Conservation (phyloP, 1,140 invertebrate species). For the Brachionus rotundiformis region DNA sequence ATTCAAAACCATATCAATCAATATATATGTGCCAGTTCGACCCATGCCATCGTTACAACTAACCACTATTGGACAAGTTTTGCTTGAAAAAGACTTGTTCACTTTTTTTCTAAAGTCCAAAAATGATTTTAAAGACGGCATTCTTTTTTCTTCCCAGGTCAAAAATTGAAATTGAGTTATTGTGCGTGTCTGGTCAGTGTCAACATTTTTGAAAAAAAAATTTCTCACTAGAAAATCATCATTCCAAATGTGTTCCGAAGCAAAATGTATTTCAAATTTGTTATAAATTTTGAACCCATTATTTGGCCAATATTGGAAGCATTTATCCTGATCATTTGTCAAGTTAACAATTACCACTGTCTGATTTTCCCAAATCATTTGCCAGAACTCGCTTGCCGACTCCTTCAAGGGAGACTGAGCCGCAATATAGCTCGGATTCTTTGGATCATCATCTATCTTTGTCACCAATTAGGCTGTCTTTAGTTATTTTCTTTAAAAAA, state of each 20-base stretch:
- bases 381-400: conserved; percentile 77
- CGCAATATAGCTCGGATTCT: conserved; percentile 72
- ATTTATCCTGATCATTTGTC: conserved; percentile 78
- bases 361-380: conserved; percentile 97
- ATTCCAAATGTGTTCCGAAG: conserved; percentile 99
- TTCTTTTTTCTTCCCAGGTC: conserved; percentile 88
- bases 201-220: conserved; percentile 96
- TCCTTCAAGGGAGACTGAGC: conserved; percentile 87
- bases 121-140: conserved; percentile 86
- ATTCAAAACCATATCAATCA: conserved; percentile 96
- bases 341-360: conserved; percentile 95
- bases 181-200: conserved; percentile 92
- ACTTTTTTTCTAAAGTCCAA: conserved; percentile 97
- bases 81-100: conserved; percentile 95
- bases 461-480: too few species aligned
- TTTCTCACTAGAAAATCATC: conserved; percentile 97
- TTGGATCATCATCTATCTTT: conserved; percentile 50
- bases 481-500: conserved; percentile 54
- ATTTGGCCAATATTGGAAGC: conserved; percentile 93
- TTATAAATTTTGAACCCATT: conserved; percentile 95
- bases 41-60: conserved; percentile 96
- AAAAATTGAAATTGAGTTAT: conserved; percentile 99
- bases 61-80: conserved; percentile 96
- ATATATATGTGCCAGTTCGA: conserved; percentile 90
- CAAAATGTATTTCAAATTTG: conserved; percentile 93